phyloP scores from a whole-genome alignment of 92 coral and sea anemone genomes.

The Actinernus sp. region DNA sequence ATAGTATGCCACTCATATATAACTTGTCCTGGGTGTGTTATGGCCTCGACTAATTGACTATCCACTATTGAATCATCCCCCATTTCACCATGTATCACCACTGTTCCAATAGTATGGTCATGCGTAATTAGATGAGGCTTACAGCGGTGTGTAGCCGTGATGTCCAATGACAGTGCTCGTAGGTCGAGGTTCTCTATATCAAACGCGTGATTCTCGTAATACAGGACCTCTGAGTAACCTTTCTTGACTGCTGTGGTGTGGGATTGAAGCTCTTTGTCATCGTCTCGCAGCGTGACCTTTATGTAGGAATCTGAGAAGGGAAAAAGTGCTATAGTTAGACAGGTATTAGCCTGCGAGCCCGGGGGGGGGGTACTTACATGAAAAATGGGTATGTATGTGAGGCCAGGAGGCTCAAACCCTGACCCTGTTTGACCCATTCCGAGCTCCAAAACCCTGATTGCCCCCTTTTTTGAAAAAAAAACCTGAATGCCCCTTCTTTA shows the following conservation, averaged over 20 bases:
- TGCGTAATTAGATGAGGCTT: constrained; percentile 74
- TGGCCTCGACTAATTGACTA: constrained; percentile 36
- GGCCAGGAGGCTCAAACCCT: too few species aligned
- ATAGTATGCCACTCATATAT: constrained; percentile 40
- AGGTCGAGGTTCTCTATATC: constrained; percentile 54
- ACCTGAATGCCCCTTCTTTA: too few species aligned
- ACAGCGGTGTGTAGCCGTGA: constrained; percentile 90
- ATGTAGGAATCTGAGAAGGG: constrained; percentile 77
- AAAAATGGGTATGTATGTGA: too few species aligned
- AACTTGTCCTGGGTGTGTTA: constrained; percentile 23
- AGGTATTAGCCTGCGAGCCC: too few species aligned
- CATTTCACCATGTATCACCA: constrained; percentile 19
- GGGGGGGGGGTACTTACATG: too few species aligned
- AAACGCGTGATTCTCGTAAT: constrained; percentile 91
- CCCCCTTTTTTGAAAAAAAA: too few species aligned
- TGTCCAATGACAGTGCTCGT: constrained; percentile 45
- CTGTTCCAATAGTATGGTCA: constrained; percentile 83
- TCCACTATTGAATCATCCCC: constrained; percentile 12
- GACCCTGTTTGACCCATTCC: too few species aligned
- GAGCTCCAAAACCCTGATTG: too few species aligned
- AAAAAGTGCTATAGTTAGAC: too few species aligned
- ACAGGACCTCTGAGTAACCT: constrained; percentile 80
- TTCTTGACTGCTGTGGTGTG: constrained; percentile 79
- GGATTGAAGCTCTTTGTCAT: constrained; percentile 55
- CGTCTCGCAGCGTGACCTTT: constrained; percentile 47